Base-by-base conservation (phyloP, 1,140 invertebrate genomes). In the Bradynema listronoti region DNA sequence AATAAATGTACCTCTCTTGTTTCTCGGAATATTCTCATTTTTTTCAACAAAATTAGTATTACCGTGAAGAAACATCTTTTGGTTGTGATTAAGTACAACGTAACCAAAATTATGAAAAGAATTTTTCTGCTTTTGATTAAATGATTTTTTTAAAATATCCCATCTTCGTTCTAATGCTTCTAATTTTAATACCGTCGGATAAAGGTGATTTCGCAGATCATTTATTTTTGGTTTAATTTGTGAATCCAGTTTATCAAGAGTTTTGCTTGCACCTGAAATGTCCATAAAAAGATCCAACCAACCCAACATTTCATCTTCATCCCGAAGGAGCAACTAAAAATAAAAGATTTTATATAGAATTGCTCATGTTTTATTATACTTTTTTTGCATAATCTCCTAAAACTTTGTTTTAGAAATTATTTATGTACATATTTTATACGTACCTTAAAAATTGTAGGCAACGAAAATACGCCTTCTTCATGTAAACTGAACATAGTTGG, bases 221-320 rank as follows among this genome's bases (percentile, higher is more conserved):
- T 45, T 32, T 14, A 16, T 24, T 45, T 63, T 50, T 19, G 61
- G 25, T 25, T 65, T 50, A 42, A 63, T 63, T 33, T 63, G 36
- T 2, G 33, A 14, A 27, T 49, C 16, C 7, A 63, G 19, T 52
- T 52, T 65, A 27, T 65, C 47, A n/a, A 63, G 32, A 22, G 45
- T 50, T 2, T 34, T 14, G 6, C 42, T 25, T 29, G 47, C 61
- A 6, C 61, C 61, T 6, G 61, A 27, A 46, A 63, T 43, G 9
- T 63, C 61, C 62, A 63, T 36, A 25, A 63, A 57, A 5, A 67
- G 14, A 42, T 63, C 61, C 2, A 65, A 33, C 19, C 41, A 42
- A 9, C 34, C 47, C 6, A 63, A 25, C 46, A 55, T 16, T 25
- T 63, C 61, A 1, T 9, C 1, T 24, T 63, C 62, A 7, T 46